Evolutionary conservation across 1,140 invertebrate genomes (phyloP).

Genomic region (Belonocnema kinseyi): DNA sequence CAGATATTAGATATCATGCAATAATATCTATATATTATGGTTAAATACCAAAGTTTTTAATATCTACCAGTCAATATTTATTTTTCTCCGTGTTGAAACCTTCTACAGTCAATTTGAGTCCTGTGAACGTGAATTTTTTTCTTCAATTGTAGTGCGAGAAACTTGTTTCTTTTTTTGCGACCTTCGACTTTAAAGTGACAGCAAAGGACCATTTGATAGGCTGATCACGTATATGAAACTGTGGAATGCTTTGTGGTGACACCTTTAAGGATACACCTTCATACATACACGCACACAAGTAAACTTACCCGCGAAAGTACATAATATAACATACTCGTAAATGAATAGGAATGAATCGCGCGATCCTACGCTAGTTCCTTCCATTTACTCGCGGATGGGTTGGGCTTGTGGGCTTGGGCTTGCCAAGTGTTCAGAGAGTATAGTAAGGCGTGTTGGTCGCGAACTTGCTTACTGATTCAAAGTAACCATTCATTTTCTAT

Average conservation of each 20-base stretch:
- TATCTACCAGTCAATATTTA: too few species aligned
- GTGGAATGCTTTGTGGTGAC: conserved; percentile 22
- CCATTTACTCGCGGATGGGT: conserved; percentile 29
- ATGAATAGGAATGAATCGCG: conserved; percentile 4
- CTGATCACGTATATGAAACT: conserved; percentile 24
- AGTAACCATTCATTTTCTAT: not conserved
- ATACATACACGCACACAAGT: not conserved
- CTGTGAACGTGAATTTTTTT: too few species aligned
- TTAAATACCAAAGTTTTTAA: too few species aligned
- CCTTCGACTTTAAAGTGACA: not conserved
- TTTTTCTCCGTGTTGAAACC: too few species aligned
- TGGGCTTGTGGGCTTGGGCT: conserved; percentile 30
- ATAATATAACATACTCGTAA: not conserved
- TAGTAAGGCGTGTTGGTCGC: conserved; percentile 13
- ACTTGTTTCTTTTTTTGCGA: too few species aligned
- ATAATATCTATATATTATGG: too few species aligned
- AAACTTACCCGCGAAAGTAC: not conserved
- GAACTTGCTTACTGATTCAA: conserved; percentile 16
- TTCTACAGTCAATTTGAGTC: too few species aligned
- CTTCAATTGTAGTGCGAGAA: too few species aligned
- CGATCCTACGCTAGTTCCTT: conserved; percentile 30
- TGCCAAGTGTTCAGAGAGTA: conserved; percentile 2
- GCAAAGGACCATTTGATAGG: conserved; percentile 19
- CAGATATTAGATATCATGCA: too few species aligned
- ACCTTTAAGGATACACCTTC: conserved; percentile 14